Conservation (phyloP, 2,888 invertebrate species). For the Habroteleia sp. region DNA sequence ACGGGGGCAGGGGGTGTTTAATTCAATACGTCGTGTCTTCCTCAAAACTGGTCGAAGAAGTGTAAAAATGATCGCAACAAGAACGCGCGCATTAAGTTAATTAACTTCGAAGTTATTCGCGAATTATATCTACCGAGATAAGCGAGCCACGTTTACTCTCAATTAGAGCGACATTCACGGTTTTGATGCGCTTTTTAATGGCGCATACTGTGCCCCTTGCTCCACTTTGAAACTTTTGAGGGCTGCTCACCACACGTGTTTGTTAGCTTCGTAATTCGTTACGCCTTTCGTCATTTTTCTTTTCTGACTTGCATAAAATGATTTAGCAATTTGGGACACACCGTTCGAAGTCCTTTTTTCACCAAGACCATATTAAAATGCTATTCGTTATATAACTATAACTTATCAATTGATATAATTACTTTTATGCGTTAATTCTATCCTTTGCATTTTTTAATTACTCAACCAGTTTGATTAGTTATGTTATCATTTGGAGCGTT, state of each 20-base stretch:
- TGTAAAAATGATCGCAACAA: constrained; percentile 5
- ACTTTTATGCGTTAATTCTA: no score
- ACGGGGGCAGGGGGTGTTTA: constrained; percentile 13
- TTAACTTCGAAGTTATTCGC: constrained; percentile 41
- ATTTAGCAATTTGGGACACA: neutral
- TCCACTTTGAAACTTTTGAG: constrained; percentile 11
- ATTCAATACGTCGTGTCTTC: constrained; percentile 11
- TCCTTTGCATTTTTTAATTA: no score
- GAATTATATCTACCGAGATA: constrained; percentile 47
- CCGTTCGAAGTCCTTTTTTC: neutral
- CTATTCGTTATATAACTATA: neutral
- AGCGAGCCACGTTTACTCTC: constrained; percentile 44
- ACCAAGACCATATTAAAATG: no score
- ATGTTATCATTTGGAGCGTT: no score
- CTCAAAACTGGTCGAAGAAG: constrained; percentile 2
- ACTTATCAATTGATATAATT: constrained; percentile 1
- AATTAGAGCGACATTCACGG: constrained; percentile 43
- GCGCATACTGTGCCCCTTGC: constrained; percentile 13
- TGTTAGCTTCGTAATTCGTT: constrained; percentile 1
- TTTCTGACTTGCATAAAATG: neutral
- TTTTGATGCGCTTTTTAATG: constrained; percentile 37
- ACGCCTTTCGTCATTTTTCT: constrained; percentile 19
- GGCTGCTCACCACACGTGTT: constrained; percentile 9
- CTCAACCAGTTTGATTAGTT: no score
- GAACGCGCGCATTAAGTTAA: constrained; percentile 40